These are phyloP conservation scores for Melanerpes formicivorus DNA, from an alignment of 2,113 vertebrate genomes.

Conservation along the genomic window DNA sequence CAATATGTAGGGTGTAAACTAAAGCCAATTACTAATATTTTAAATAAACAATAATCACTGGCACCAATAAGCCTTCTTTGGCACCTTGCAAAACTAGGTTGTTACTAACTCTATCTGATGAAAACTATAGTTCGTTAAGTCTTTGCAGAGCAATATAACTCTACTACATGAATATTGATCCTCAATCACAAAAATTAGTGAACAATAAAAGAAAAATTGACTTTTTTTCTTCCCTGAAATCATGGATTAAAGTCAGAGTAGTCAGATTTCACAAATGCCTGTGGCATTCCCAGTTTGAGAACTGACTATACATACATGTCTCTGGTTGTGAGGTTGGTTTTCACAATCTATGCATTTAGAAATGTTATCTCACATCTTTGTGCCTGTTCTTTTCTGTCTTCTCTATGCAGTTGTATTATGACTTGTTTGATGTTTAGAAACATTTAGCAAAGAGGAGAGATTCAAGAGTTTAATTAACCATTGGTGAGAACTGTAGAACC, in stretches of 20 bases:
- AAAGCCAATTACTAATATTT: conserved; percentile 16
- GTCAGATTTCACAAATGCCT: neutral
- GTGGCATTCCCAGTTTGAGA: neutral
- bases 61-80: neutral
- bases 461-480: neutral
- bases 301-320: neutral
- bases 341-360: neutral
- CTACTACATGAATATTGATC: neutral
- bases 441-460: neutral
- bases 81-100: neutral
- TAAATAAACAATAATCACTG: neutral
- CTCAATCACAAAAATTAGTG: neutral
- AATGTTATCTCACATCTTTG: neutral
- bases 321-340: neutral
- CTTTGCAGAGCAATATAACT: neutral
- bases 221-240: neutral
- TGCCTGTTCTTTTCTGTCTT: neutral
- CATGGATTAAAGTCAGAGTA: neutral
- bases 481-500: neutral
- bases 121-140: neutral
- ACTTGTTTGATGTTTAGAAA: neutral
- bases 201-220: neutral
- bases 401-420: neutral
- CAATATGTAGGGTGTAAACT: neutral
- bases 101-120: neutral